Evolutionary conservation across 2,113 vertebrate species (phyloP).

Genomic region (Mugil cephalus): DNA sequence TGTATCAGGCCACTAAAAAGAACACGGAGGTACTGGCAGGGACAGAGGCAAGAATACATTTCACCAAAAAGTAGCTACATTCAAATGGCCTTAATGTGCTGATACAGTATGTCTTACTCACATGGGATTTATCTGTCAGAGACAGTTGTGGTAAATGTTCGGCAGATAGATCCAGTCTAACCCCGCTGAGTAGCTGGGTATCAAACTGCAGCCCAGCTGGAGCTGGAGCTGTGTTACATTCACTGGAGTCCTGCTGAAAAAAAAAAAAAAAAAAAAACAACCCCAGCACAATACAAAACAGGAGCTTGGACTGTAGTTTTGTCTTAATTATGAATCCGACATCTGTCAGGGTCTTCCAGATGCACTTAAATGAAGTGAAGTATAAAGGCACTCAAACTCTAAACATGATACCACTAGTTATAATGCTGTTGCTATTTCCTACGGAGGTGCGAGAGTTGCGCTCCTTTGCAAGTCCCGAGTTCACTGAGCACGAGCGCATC

Average conservation of each 20-base stretch:
- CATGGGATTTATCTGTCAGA: slow-evolving; percentile 38
- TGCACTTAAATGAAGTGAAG: slow-evolving; percentile 26
- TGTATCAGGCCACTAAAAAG: slow-evolving; percentile 21
- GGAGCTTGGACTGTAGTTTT: slow-evolving; percentile 13
- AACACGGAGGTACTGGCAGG: slow-evolving; percentile 52
- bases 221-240: slow-evolving; percentile 63
- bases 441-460: slow-evolving; percentile 52
- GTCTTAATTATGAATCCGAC: slow-evolving; percentile 18
- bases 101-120: slow-evolving; percentile 53
- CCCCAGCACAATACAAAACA: slow-evolving; percentile 22
- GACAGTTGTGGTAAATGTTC: slow-evolving; percentile 47
- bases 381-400: slow-evolving; percentile 55
- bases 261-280: background rate
- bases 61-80: slow-evolving; percentile 74
- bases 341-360: slow-evolving; percentile 14
- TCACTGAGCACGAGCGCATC: slow-evolving; percentile 54
- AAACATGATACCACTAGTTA: slow-evolving; percentile 48
- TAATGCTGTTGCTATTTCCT: slow-evolving; percentile 55
- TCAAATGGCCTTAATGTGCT: slow-evolving; percentile 80
- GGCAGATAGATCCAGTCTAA: slow-evolving; percentile 40
- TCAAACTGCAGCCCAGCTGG: slow-evolving; percentile 44
- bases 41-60: slow-evolving; percentile 34
- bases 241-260: slow-evolving; percentile 43
- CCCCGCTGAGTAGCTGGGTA: slow-evolving; percentile 16
- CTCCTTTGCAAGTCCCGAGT: slow-evolving; percentile 32